Base-by-base conservation (phyloP, 2,888 invertebrate genomes). In the Luperina nickerlii region DNA sequence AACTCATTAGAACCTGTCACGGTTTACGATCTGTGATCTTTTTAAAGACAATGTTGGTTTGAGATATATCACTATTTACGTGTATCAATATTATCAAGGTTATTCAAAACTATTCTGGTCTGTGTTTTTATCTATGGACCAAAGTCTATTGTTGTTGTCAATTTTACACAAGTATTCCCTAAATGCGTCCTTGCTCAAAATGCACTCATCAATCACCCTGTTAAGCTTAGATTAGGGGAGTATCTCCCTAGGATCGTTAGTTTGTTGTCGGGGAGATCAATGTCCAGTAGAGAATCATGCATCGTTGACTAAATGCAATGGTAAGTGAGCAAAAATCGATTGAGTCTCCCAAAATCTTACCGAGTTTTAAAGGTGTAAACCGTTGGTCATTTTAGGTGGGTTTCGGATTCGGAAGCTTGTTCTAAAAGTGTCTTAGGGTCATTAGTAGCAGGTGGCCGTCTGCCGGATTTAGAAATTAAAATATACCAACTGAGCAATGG, bases 171-270 rank as follows among this genome's bases (percentile, higher is more conserved):
- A 65, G 74, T 85, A 81, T 85, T 75, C 32, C 54, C 27, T 78
- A 66, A 72, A 42, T 62, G 60, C 73, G 74, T 69, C 78, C 66
- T 75, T 48, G 51, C 69, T 68, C 45, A 62, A 73, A 84, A 75
- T 82, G 74, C 9, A 57, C 48, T 75, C 85, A 84, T 84, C 78
- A 84, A 84, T 84, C 85, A 85, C 72, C 38, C 65, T 32, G 66
- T 60, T 62, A 72, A 81, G 85, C 82, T 54, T 72, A 66, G 78
- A 78, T 85, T 75, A 78, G 66, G 62, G 68, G 71, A 20, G 54
- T 63, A 54, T 68, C 51, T 66, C 62, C 71, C 69, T 15, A 51
- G 68, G 69, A 85, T 67, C 73, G 42, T 83, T 77, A 71, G 63
- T 78, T 78, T 32, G 48, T n/a, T n/a, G 79, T 75, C 74, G 27